Evolutionary conservation across 2,888 invertebrate genomes (phyloP).

Genomic region (Hypomecis atomaria): DNA sequence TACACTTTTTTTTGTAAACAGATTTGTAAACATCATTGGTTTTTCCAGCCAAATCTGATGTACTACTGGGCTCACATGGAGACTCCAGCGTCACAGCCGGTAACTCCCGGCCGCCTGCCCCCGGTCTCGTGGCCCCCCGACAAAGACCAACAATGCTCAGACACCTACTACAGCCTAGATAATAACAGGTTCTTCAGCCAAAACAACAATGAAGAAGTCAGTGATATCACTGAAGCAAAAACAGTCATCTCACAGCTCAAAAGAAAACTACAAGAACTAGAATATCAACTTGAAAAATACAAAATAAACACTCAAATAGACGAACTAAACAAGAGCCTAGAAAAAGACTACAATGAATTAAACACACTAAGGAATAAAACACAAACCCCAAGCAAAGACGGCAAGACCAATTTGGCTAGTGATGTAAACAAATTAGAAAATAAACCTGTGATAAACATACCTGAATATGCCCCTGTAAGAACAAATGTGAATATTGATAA

Average conservation of each 20-base stretch:
- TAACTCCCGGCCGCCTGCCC: slow-evolving; percentile 90
- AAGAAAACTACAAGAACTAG: slow-evolving; percentile 68
- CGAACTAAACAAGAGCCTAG: slow-evolving; percentile 66
- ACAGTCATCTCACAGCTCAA: slow-evolving; percentile 67
- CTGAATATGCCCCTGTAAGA: slow-evolving; percentile 72
- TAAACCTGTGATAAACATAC: slow-evolving; percentile 77
- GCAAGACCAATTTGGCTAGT: slow-evolving; percentile 58
- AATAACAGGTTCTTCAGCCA: slow-evolving; percentile 60
- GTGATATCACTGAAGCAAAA: slow-evolving; percentile 72
- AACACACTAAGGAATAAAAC: slow-evolving; percentile 56
- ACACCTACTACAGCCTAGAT: slow-evolving; percentile 59
- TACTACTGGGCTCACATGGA: slow-evolving; percentile 96
- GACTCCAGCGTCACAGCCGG: slow-evolving; percentile 86
- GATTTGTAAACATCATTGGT: slow-evolving; percentile 23
- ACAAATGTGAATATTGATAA: slow-evolving; percentile 73
- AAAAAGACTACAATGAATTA: slow-evolving; percentile 58
- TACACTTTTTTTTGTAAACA: background rate
- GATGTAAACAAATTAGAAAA: slow-evolving; percentile 63
- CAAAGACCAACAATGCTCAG: slow-evolving; percentile 58
- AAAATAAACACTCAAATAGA: slow-evolving; percentile 70
- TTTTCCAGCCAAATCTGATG: slow-evolving; percentile 94
- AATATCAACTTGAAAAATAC: slow-evolving; percentile 72
- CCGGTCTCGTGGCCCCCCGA: slow-evolving; percentile 90
- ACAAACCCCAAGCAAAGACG: slow-evolving; percentile 64
- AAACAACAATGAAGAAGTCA: slow-evolving; percentile 74